A percentile compares a stretch with the other conserved stretches of the same genome.
phyloP scores from a whole-genome alignment of 2,888 invertebrate species.

The Caenorhabditis imperialis region DNA sequence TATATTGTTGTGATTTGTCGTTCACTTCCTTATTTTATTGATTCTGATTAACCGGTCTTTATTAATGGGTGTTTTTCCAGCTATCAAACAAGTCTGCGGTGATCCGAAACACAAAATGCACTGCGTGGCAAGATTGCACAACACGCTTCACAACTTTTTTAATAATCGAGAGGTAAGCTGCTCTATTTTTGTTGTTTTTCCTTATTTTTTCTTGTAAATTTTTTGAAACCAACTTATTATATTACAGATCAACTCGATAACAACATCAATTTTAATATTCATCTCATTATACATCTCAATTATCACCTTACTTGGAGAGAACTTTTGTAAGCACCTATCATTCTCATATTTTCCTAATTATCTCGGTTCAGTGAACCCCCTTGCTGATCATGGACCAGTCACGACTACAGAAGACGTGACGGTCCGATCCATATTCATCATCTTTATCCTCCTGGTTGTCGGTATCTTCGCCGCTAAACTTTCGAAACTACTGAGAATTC shows the following conservation, averaged over 20 bases:
- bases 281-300: constrained; percentile 51
- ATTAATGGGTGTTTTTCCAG: constrained; percentile 14
- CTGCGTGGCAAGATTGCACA: constrained; percentile 54
- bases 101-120: constrained; percentile 38
- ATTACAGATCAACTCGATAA: constrained; percentile 46
- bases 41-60: constrained; percentile 3
- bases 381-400: constrained; percentile 29
- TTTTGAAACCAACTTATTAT: not conserved
- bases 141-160: constrained; percentile 53
- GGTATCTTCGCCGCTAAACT: constrained; percentile 39
- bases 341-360: too few relatives aligned
- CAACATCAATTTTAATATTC: constrained; percentile 33
- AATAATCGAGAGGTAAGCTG: constrained; percentile 48
- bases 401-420: constrained; percentile 45
- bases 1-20: constrained; percentile 9
- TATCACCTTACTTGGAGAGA: constrained; percentile 50
- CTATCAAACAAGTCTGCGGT: constrained; percentile 51
- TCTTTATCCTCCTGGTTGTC: constrained; percentile 46
- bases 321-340: constrained; percentile 55
- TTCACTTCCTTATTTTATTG: constrained; percentile 10
- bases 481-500: constrained; percentile 39
- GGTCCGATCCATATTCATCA: constrained; percentile 46
- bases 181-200: constrained; percentile 4
- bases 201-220: not conserved
- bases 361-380: constrained; percentile 43